Base-by-base conservation (phyloP, 2,888 invertebrate species). In the Nowickia ferox region DNA sequence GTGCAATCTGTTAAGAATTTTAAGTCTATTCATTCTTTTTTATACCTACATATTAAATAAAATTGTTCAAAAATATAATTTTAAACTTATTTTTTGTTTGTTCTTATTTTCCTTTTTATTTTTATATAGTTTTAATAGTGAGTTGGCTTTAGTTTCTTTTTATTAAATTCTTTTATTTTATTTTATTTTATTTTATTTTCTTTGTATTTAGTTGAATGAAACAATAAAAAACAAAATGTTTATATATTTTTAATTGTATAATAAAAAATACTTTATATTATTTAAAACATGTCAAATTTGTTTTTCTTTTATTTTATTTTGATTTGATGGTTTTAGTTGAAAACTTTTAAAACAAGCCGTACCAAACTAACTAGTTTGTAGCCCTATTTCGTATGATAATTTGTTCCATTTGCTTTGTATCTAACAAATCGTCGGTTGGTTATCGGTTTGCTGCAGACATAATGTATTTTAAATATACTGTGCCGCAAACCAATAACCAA, bases 231-330 rank as follows among this genome's bases (percentile, higher is more conserved):
- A 42, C 57, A 63, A 86, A 76, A 76, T 83, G 76, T 72, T 83
- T 80, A 76, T 76, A 83, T 80, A 86, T 76, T 86, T 86, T 83
- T 72, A 86, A 83, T 76, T 86, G 79, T 83, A 68, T 83, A 86
- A 86, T 83, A 83, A 83, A 86, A 86, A 79, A 30, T 86, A 83
- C 86, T 86, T 86, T 83, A 83, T 79, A 86, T 83, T 83, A 86
- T 80, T 86, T 86, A 83, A 79, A 83, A 76, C 30, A 75, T 55
- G 17, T 44, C 38, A 65, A 71, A 76, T 65, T 46, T 53, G 61
- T 51, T 79, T 86, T 79, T 40, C 46, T 53, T 80, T 86, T 63
- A 63, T 69, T 19, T 46, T 48, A 48, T 51, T 22, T 84, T 75
- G 53, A 1, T 61, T n/a, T 40, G 30, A 71, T 38, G 30, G 48